phyloP scores from a whole-genome alignment of 2,888 invertebrate species.

The Galerucella calmariensis region DNA sequence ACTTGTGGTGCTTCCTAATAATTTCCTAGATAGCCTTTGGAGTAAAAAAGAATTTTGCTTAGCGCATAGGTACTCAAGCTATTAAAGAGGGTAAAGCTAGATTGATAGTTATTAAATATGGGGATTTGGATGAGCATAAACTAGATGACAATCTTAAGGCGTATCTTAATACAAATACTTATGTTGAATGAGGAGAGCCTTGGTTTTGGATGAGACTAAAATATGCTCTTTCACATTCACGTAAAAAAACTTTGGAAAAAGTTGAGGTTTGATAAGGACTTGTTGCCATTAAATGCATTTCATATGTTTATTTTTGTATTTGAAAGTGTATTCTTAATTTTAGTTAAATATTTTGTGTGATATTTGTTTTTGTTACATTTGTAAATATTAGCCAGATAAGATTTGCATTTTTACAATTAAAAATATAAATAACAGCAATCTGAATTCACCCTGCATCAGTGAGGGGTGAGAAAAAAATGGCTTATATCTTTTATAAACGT shows the following conservation, averaged over 20 bases:
- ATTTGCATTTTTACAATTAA: too few relatives aligned
- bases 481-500: too few relatives aligned
- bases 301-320: too few relatives aligned
- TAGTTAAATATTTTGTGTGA: too few relatives aligned
- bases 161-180: conserved; percentile 81
- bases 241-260: conserved; percentile 34
- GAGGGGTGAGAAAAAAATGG: too few relatives aligned
- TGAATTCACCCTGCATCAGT: too few relatives aligned
- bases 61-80: conserved; percentile 77
- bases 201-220: conserved; percentile 84
- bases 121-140: conserved; percentile 71
- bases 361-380: too few relatives aligned
- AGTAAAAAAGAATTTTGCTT: conserved; percentile 79
- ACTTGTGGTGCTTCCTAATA: conserved; percentile 75
- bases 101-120: conserved; percentile 80
- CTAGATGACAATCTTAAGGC: conserved; percentile 77
- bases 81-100: conserved; percentile 75
- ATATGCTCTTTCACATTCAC: conserved; percentile 77
- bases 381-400: too few relatives aligned
- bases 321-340: too few relatives aligned
- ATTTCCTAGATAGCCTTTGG: conserved; percentile 82
- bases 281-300: too few relatives aligned
- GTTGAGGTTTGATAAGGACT: too few relatives aligned
- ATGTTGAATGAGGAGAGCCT: conserved; percentile 83
- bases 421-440: too few relatives aligned